These are phyloP conservation scores for Bedellia somnulentella DNA, from an alignment of 2,888 invertebrate species.

Conservation along the genomic window DNA sequence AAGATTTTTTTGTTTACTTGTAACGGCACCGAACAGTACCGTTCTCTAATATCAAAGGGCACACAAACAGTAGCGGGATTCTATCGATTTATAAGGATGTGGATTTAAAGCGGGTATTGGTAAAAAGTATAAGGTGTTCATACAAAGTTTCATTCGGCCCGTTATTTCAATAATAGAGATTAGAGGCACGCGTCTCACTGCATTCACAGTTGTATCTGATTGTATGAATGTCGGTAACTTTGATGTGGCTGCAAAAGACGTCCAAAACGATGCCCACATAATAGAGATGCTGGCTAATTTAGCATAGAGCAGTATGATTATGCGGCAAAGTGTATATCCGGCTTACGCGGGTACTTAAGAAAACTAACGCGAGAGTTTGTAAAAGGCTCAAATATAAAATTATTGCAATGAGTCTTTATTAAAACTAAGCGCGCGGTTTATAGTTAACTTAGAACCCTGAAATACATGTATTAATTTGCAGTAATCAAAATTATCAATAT, in stretches of 20 bases:
- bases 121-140: constrained; percentile 49
- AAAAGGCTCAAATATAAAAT: too few relatives aligned
- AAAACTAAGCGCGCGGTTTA: too few relatives aligned
- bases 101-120: constrained; percentile 18
- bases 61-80: constrained; percentile 31
- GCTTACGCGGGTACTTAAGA: too few relatives aligned
- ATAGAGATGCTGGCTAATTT: constrained; percentile 31
- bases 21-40: constrained; percentile 43
- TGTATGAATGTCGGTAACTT: constrained; percentile 27
- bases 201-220: not conserved
- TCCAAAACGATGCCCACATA: constrained; percentile 19
- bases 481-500: too few relatives aligned
- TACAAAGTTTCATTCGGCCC: constrained; percentile 35
- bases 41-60: constrained; percentile 35
- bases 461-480: too few relatives aligned
- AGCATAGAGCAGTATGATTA: constrained; percentile 18
- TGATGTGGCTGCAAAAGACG: constrained; percentile 54
- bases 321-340: constrained; percentile 38
- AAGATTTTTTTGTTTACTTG: constrained; percentile 26
- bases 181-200: constrained; percentile 48
- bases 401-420: too few relatives aligned
- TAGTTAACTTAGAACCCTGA: too few relatives aligned
- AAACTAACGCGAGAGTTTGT: too few relatives aligned
- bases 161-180: constrained; percentile 59
- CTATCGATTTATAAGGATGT: constrained; percentile 46